These are phyloP conservation scores for Elanus axillaris DNA, from an alignment of 2,113 vertebrate genomes.

Conservation along the genomic window DNA sequence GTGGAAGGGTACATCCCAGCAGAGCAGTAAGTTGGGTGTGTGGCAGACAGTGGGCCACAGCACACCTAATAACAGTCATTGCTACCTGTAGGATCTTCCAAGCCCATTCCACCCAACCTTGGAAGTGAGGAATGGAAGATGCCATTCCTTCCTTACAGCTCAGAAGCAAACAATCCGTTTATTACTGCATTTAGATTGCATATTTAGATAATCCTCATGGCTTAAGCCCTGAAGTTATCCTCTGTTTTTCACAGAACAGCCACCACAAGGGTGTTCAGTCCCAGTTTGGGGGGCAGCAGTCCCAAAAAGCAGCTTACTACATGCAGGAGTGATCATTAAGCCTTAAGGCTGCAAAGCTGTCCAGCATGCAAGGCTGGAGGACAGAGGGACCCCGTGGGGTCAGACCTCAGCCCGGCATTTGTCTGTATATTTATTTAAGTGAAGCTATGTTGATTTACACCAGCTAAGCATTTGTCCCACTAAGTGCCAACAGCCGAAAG, in stretches of 20 bases:
- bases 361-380: neutral
- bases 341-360: neutral
- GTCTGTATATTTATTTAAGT: neutral
- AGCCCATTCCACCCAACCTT: neutral
- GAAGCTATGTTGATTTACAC: neutral
- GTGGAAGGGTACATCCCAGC: conserved; percentile 95
- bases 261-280: neutral
- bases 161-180: neutral
- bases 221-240: neutral
- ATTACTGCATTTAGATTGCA: neutral
- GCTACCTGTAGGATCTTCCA: neutral
- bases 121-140: neutral
- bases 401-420: neutral
- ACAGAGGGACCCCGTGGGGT: fast-evolving
- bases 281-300: neutral
- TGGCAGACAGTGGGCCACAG: neutral
- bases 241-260: neutral
- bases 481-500: neutral
- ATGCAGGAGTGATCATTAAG: neutral
- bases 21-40: conserved; percentile 87
- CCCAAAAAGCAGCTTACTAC: neutral
- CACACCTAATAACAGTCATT: neutral
- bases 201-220: neutral
- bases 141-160: fast-evolving
- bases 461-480: neutral